Base-by-base conservation (phyloP, 2,797 vertebrate species). In the Amblyraja radiata region DNA sequence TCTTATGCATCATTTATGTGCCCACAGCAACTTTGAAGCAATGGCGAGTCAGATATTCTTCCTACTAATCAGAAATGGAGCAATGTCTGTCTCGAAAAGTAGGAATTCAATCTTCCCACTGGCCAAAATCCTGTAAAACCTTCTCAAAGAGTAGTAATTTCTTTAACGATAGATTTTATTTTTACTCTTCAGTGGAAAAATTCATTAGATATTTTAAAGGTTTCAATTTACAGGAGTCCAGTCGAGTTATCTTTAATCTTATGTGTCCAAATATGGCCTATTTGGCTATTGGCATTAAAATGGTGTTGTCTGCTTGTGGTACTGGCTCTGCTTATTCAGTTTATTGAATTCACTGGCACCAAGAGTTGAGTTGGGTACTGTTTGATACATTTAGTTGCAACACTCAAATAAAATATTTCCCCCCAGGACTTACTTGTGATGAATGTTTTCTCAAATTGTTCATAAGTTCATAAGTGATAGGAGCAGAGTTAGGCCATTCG, bases 151-250 rank as follows among this genome's bases (percentile, higher is more conserved):
- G n/a, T 21, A 88, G 16, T 88, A 36, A 88, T 32, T 88, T 36
- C 14, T 88, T 88, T 88, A 88, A 88, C 65, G 61, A 88, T n/a
- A 21, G 63, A 32, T 32, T 88, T 84, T 84, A 68, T 32, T 88
- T 88, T 88, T 88, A 88, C 63, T 28, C n/a, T 68, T 65, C 61
- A 36, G 84, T 68, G 2, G 63, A 68, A 65, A 88, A 36, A 1
- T 68, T 68, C n/a, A 88, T 39, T 88, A 21, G n/a, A 65, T 68
- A 8, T 88, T 88, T 65, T 68, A 2, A 68, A 88, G 16, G n/a
- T 88, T 88, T 88, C 21, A 65, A 68, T 68, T 68, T 88, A 25
- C 54, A 84, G 84, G 84, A 68, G 16, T 88, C n/a, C 63, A 68
- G 84, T 88, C n/a, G 63, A 36, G n/a, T n/a, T 32, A 32, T 65